Evolutionary conservation across 1,140 invertebrate genomes (phyloP).

Genomic region (Dendrolimus kikuchii): DNA sequence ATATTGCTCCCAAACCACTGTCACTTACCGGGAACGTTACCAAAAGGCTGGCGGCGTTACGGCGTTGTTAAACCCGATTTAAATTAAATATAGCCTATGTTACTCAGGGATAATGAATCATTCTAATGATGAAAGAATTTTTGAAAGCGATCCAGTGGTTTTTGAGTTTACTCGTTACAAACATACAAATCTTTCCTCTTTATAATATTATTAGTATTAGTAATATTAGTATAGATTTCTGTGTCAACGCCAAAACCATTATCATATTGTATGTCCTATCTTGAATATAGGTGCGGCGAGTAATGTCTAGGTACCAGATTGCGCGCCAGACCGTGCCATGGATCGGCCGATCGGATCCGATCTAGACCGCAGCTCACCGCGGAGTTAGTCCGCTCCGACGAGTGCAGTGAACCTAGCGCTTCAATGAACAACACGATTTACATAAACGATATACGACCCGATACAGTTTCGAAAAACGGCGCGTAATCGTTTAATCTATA

Average conservation of each 20-base stretch:
- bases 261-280: neutral
- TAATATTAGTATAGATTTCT: neutral
- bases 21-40: too few species aligned
- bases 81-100: too few species aligned
- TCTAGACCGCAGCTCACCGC: constrained; percentile 19
- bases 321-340: constrained; percentile 29
- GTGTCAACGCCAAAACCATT: neutral
- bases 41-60: too few species aligned
- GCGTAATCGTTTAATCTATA: neutral
- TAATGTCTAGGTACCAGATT: constrained; percentile 8
- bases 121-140: neutral
- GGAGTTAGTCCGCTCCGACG: constrained; percentile 6
- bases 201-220: neutral
- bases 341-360: constrained; percentile 19
- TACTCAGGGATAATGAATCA: neutral
- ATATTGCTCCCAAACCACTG: too few species aligned
- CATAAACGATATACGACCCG: neutral
- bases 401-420: constrained; percentile 17
- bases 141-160: neutral
- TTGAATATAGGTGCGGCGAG: constrained; percentile 6
- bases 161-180: neutral
- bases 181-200: neutral
- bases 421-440: constrained; percentile 5
- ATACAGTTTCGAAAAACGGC: constrained; percentile 1
- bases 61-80: too few species aligned